Evolutionary conservation across 2,113 vertebrate species (phyloP).

Genomic region (Hemibagrus wyckioides): DNA sequence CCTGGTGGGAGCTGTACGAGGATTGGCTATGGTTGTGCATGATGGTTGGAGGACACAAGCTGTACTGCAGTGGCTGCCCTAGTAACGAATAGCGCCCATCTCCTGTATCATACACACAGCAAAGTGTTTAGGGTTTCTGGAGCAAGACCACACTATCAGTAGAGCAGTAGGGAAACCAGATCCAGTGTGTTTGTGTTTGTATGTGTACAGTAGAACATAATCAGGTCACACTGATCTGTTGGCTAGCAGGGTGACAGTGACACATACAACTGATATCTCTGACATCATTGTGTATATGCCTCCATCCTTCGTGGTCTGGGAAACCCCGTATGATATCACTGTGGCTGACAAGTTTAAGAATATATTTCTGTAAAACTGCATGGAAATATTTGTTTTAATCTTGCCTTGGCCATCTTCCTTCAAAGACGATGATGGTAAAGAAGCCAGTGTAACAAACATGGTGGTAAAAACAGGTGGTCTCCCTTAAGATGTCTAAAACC

Average conservation of each 20-base stretch:
- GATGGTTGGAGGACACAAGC: constrained; percentile 87
- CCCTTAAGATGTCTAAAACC: background rate
- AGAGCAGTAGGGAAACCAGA: constrained; percentile 23
- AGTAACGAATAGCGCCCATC: constrained; percentile 92
- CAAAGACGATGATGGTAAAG: background rate
- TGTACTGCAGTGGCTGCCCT: constrained; percentile 96
- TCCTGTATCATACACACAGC: constrained; percentile 67
- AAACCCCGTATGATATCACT: background rate
- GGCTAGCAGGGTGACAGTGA: background rate
- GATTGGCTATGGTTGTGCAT: constrained; percentile 92
- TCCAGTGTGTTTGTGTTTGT: constrained; percentile 11
- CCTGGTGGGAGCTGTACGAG: constrained; percentile 90
- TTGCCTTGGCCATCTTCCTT: background rate
- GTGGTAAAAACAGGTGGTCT: background rate
- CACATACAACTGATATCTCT: background rate
- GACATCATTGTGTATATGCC: background rate
- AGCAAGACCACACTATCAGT: constrained; percentile 25
- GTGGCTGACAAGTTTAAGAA: background rate
- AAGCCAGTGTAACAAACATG: background rate
- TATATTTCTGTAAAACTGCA: background rate
- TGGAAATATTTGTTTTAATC: background rate
- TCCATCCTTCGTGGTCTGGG: background rate
- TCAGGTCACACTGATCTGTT: constrained; percentile 1
- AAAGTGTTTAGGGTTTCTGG: constrained; percentile 18
- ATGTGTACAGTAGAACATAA: constrained; percentile 6